Conservation (phyloP, 92 coral and sea anemone genomes). For the Diadumene lineata region DNA sequence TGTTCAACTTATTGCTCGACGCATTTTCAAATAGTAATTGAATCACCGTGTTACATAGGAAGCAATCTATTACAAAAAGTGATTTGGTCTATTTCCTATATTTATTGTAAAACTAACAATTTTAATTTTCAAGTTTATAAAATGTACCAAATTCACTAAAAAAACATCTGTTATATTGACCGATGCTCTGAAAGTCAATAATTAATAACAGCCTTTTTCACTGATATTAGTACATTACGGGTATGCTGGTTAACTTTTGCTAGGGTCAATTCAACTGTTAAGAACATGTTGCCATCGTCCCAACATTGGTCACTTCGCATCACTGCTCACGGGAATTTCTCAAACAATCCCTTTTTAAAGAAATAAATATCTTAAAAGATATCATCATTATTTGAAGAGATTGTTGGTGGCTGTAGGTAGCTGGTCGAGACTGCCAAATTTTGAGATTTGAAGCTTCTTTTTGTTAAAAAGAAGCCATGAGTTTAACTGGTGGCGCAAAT, state of each 20-base stretch:
- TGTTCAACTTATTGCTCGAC: background rate
- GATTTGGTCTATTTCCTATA: too few species aligned
- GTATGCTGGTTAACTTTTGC: conserved; percentile 28
- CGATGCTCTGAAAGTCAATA: conserved; percentile 43
- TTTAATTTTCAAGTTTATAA: too few species aligned
- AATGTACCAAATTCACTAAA: background rate
- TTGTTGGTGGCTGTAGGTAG: too few species aligned
- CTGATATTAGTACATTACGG: conserved; percentile 15
- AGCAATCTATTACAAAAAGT: too few species aligned
- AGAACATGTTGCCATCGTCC: background rate
- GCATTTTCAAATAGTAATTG: too few species aligned
- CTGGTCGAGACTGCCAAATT: too few species aligned
- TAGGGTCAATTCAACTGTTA: background rate
- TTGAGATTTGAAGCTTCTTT: background rate
- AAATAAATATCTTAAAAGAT: too few species aligned
- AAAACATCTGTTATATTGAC: conserved; percentile 50
- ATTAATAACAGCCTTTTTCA: conserved; percentile 36
- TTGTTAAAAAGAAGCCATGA: too few species aligned
- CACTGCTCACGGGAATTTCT: background rate
- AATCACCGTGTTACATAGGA: too few species aligned
- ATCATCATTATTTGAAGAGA: too few species aligned
- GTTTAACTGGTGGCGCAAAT: background rate
- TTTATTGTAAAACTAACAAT: too few species aligned
- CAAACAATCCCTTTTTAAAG: too few species aligned
- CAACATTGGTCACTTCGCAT: background rate